Base-by-base conservation (phyloP, 2,113 vertebrate genomes). In the Grammomys surdaster region DNA sequence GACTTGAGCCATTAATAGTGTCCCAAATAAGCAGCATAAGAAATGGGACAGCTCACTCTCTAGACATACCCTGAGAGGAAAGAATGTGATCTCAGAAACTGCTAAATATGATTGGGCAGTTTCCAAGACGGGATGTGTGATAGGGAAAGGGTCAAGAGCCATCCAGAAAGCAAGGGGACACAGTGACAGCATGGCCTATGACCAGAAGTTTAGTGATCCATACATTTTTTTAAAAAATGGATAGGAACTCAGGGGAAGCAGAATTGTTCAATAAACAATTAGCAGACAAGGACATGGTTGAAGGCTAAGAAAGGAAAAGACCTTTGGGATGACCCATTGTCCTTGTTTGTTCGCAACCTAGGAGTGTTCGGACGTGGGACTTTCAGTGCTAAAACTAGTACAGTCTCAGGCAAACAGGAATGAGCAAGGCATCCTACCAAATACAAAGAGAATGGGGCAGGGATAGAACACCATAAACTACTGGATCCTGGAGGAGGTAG, bases 201-300 rank as follows among this genome's bases (percentile, higher is more conserved):
- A 22, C 46, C 75, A 58, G 88, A 84, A 67, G 56, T 54, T 75
- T 10, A 89, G 40, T 16, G n/a, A 81, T 56, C 33, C 40, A 26
- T 3, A 48, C 19, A n/a, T 26, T 87, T 51, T 26, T 87, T 51
- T 11, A 51, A 51, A 51, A 51, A n/a, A 51, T 26, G 82, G 24
- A 3, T 5, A 92, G 28, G 81, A 73, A 17, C n/a, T 76, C 31
- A 75, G 54, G 36, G 76, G 81, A 82, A 90, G 60, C 3, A 75
- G 60, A 92, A 67, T 8, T 78, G 8, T 69, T 93, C 85, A 51
- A 54, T 56, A 56, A 89, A 84, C 54, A 96, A 43, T 70, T 72
- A 36, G 31, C 33, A 78, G 20, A 56, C 65, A 11, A 5, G 36
- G 46, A 17, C 7, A 46, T 19, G 7, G 9, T 58, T 70, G 3